These are phyloP conservation scores for Pelodiscus sinensis DNA, from an alignment of 2,113 vertebrate genomes.

Conservation along the genomic window DNA sequence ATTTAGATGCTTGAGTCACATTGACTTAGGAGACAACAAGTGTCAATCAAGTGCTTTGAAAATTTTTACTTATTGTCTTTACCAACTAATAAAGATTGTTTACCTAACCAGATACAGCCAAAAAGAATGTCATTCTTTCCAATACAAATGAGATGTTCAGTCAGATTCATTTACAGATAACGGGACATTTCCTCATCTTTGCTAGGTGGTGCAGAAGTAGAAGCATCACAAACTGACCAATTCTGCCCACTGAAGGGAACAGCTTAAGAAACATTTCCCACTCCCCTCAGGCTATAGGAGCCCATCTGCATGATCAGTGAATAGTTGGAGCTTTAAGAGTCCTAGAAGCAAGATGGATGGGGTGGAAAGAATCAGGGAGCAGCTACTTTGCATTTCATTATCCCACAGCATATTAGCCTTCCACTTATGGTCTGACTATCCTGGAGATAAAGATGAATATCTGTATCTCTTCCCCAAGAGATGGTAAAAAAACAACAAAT, in stretches of 20 bases:
- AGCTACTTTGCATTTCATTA: neutral
- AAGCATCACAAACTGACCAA: neutral
- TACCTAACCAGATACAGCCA: fast-evolving
- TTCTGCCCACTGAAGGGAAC: neutral
- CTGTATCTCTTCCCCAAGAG: neutral
- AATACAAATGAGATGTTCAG: neutral
- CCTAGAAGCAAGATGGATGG: fast-evolving
- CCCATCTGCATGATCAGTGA: fast-evolving
- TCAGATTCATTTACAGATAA: neutral
- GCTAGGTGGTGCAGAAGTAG: neutral
- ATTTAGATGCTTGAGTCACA: neutral
- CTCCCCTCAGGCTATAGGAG: neutral
- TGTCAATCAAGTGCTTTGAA: fast-evolving
- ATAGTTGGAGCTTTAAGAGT: neutral
- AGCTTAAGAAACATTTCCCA: neutral
- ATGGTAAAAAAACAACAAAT: too few species aligned
- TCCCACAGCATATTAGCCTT: neutral
- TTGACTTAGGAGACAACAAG: neutral
- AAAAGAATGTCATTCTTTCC: neutral
- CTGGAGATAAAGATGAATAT: neutral
- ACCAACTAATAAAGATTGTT: neutral
- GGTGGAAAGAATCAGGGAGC: neutral
- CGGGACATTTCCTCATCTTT: neutral
- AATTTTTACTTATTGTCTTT: neutral
- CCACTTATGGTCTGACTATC: neutral